Evolutionary conservation across 2,113 vertebrate genomes (phyloP), one percentile per base, ranked within the genome.

Genomic region (Syrmaticus mikado): DNA sequence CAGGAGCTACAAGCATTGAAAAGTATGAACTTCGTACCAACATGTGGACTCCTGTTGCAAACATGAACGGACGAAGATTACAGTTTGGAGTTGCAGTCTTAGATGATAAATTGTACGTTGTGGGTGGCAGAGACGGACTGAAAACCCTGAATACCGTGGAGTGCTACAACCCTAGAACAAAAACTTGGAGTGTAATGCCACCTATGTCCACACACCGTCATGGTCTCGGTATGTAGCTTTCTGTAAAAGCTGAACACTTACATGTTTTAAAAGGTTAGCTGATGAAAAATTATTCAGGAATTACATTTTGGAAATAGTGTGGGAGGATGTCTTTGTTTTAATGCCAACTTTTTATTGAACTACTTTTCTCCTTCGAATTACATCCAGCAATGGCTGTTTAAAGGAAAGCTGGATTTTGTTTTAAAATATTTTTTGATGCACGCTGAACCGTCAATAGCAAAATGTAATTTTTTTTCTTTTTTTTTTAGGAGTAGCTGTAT

Each of bases 171-270:
- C 99, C 99, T 11, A 98, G 98, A 95, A 99, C 98, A 72, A 99
- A 99, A 97, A 98, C 98, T 22, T 99, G 99, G 99, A 99, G 98
- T 48, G 98, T 99, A 93, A 99, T 99, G 99, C 99, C 99, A 9
- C 99, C 99, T 28, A 99, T 99, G 99, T 99, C 99, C 67, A 99
- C 99, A 22, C 99, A 99, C 90, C 98, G 99, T 82, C 99, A 99
- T 2, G 99, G 99, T 64, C 98, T 99, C 53, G 99, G 99, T 99
- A 96, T 80, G 98, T 89, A 82, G 25, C 30, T 28, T 64, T 60
- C 17, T 74, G 43, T 80, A 72, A 46, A 77, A 38, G 19, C 15
- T 79, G 14, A 75, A 16, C 43, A 43, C 20, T 3, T 74, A 50
- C 21, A 53, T 1, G 8, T 52, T 74, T 93, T 89, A n/a, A 71